These are phyloP conservation scores for Pachydiplax longipennis DNA, from an alignment of 2,888 invertebrate genomes.

Conservation along the genomic window DNA sequence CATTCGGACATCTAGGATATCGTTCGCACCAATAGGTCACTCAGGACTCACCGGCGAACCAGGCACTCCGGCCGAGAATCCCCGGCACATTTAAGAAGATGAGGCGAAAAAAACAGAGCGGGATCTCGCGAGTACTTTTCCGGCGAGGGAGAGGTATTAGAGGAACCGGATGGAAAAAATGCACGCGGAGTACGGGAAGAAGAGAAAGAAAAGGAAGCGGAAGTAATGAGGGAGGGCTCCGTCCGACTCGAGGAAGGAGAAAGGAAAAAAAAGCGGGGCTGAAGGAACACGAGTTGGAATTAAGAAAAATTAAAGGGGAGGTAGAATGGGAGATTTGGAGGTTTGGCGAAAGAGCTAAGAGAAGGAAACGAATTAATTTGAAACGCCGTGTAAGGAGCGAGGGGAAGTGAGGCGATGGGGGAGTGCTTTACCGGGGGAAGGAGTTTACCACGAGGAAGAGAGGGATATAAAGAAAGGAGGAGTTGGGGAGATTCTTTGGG, in stretches of 20 bases:
- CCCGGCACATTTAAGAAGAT: neutral
- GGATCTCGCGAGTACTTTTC: neutral
- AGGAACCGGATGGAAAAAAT: neutral
- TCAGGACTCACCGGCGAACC: too few relatives aligned
- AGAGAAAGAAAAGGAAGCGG: neutral
- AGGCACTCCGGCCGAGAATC: too few relatives aligned
- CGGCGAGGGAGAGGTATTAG: neutral
- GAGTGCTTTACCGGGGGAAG: neutral
- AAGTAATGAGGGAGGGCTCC: neutral
- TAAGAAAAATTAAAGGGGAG: constrained; percentile 44
- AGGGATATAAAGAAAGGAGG: neutral
- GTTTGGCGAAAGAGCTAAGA: neutral
- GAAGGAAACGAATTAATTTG: constrained; percentile 42
- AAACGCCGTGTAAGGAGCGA: constrained; percentile 21
- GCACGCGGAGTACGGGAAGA: neutral
- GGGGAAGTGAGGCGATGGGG: neutral
- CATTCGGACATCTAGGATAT: too few relatives aligned
- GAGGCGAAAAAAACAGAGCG: neutral
- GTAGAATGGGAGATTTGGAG: constrained; percentile 27
- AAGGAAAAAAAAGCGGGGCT: neutral
- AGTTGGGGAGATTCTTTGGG: neutral
- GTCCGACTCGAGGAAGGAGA: neutral
- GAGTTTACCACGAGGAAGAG: neutral
- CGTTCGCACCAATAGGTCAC: too few relatives aligned
- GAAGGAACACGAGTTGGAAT: constrained; percentile 35